Evolutionary conservation across 2,888 invertebrate genomes (phyloP), one percentile per base, ranked within the genome.

Genomic region (Ctena decussata): DNA sequence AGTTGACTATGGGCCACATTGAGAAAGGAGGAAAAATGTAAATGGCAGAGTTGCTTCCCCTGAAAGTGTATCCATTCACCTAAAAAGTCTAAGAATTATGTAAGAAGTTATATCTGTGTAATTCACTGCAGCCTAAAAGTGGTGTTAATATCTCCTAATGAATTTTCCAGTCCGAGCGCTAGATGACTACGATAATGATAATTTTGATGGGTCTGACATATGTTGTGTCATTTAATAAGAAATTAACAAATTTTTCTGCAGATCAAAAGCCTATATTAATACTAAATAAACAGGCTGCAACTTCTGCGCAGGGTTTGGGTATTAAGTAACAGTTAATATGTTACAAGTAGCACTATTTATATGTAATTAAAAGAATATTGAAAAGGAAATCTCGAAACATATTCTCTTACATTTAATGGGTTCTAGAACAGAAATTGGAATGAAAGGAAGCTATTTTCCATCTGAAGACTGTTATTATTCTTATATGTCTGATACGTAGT

Each of bases 181-280:
- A 49, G 49, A 49, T 21, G 49, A 49, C n/a, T 8, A 21, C 21
- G 60, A 60, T 60, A 60, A 60, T 60, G 27, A 60, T 30, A 2
- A 30, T 30, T 60, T 60, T 60, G 60, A 60, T 60, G 60, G 11
- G 6, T 30, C 30, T 30, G 27, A 60, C 60, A 60, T 60, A 60
- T 60, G 60, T 30, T 60, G 60, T 21, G 30, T 60, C 60, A 60
- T 60, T 60, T 60, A 60, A 60, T 60, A 60, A 60, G 60, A 60
- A 60, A 60, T 60, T 60, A 60, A 30, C 30, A 30, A 60, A 60
- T 60, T 60, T 60, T 60, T 60, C 60, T 6, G 3, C 30, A 60
- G 27, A 60, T 60, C 60, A 60, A 60, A 53, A 60, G 60, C 60
- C 30, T 24, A 30, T 30, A 18, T 24, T 60, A 60, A 60, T 60